Evolutionary conservation across 2,797 vertebrate species (phyloP).

Genomic region (Graptemys geographica): DNA sequence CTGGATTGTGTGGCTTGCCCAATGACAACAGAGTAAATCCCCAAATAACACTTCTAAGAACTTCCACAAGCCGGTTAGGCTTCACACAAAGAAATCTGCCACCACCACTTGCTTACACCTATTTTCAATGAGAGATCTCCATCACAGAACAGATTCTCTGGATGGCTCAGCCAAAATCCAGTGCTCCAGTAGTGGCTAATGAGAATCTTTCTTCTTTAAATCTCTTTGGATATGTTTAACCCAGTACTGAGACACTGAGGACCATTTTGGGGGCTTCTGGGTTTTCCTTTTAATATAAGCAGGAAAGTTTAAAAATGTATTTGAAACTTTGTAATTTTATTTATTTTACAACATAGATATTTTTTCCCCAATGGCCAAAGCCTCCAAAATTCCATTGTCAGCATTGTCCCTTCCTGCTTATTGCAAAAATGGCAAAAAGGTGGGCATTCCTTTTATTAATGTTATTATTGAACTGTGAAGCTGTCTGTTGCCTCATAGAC

Average conservation of each 20-base stretch:
- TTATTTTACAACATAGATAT: neutral
- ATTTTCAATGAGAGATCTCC: neutral
- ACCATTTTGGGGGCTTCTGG: neutral
- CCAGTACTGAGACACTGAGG: neutral
- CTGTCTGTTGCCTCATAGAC: constrained; percentile 36
- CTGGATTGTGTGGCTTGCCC: constrained; percentile 23
- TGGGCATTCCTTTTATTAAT: constrained; percentile 27
- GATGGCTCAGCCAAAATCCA: neutral
- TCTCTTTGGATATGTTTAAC: neutral
- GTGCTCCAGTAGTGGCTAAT: constrained; percentile 21
- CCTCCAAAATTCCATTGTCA: neutral
- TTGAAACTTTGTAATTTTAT: accelerated
- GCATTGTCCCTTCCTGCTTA: neutral
- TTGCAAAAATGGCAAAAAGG: neutral
- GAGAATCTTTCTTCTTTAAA: constrained; percentile 44
- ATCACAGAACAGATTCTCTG: neutral
- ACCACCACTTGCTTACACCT: neutral
- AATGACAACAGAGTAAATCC: constrained; percentile 50
- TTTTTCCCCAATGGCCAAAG: neutral
- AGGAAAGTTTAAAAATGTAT: neutral
- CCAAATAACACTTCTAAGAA: constrained; percentile 41
- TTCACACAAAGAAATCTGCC: neutral
- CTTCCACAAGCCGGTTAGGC: neutral
- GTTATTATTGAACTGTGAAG: neutral
- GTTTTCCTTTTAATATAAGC: neutral